Percentiles rank a stretch among this genome's conserved stretches.
These are phyloP conservation scores for Chondrilla cf. caribensis DNA, from an alignment of 37 sponge, comb jelly and placozoan species.

Conservation along the genomic window DNA sequence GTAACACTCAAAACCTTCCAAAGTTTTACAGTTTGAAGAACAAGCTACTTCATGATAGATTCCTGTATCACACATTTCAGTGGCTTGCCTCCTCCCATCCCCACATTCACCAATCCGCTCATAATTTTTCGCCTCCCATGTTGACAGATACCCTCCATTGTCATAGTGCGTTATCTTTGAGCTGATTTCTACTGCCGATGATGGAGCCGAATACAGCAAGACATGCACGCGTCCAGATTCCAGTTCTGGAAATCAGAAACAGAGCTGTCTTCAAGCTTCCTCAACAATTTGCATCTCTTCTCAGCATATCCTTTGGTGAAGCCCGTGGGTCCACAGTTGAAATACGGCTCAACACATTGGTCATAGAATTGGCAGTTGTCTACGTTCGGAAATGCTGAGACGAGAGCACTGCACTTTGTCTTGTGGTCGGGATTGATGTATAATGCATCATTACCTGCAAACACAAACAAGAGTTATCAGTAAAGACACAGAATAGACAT, in stretches of 20 bases:
- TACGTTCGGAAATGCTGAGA: background rate
- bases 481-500: too few species aligned
- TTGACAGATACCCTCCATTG: background rate
- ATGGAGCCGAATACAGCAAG: background rate
- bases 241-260: background rate
- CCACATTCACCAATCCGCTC: constrained; percentile 34
- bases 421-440: background rate
- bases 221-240: background rate
- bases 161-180: too few species aligned
- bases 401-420: background rate
- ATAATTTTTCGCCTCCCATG: background rate
- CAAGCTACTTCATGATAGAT: constrained; percentile 23
- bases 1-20: constrained; percentile 35
- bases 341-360: constrained; percentile 47
- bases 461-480: too few species aligned
- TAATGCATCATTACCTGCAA: too few species aligned
- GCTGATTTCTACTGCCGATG: background rate
- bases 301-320: constrained; percentile 45
- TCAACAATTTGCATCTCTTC: constrained; percentile 34
- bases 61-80: constrained; percentile 57
- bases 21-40: background rate
- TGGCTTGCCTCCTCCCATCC: constrained; percentile 55
- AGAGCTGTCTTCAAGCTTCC: background rate
- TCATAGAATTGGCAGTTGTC: constrained; percentile 43
- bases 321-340: constrained; percentile 35